Evolutionary conservation across 2,888 invertebrate genomes (phyloP), one percentile per base, ranked within the genome.

Genomic region (Lasioglossum calceatum): DNA sequence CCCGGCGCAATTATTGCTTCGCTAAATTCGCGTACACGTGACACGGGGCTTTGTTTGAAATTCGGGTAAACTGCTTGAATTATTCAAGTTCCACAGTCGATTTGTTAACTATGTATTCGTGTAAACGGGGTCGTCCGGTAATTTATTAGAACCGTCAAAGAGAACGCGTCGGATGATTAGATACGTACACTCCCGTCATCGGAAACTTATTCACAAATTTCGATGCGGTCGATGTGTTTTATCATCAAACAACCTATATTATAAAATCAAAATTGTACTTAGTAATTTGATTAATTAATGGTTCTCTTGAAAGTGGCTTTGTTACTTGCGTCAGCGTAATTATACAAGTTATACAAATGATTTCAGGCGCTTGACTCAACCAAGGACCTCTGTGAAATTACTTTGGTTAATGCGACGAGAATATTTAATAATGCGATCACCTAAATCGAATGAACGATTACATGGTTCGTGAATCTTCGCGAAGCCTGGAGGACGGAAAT

Each of bases 1-100:
- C 84, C 64, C 80, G 80, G 77, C 76, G 64, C 85, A 79, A 87
- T 88, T 85, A 87, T 80, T 82, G 88, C 83, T 85, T 77, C 84
- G 82, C 74, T 82, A 81, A 85, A 85, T 85, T 87, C 72, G 72
- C 44, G 81, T 47, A 82, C 77, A 58, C 77, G 78, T 61, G 75
- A 73, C 76, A 67, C 44, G 16, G 10, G 54, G 85, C 77, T 85
- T 84, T 86, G 82, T 85, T 83, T 79, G 87, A 87, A 85, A 82
- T 79, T 82, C 85, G 79, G 64, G 71, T 47, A 27, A 88, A 78
- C 78, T 85, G 80, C 80, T 86, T 78, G 80, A 82, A 85, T 87
- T 85, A 87, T 88, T 87, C 82, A 80, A 81, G 83, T 87, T 81
- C 82, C 79, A 73, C 58, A 77, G 76, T 84, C 79, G 71, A 83